phyloP scores from a whole-genome alignment of 2,888 invertebrate genomes.

The Rhingia campestris region DNA sequence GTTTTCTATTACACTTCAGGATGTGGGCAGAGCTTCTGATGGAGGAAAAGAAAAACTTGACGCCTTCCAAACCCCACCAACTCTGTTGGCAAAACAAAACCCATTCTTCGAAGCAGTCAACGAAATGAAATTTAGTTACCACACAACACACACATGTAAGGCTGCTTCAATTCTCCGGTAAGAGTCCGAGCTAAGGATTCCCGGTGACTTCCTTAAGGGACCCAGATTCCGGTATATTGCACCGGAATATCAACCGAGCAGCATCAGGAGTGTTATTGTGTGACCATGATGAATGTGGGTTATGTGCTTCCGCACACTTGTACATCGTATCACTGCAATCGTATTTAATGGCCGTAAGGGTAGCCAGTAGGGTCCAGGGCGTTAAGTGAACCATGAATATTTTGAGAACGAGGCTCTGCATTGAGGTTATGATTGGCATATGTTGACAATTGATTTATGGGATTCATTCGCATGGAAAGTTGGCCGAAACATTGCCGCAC shows the following conservation, averaged over 20 bases:
- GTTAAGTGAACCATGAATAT: constrained; percentile 58
- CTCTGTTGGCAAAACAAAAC: constrained; percentile 37
- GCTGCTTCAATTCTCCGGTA: neutral
- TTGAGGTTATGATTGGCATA: constrained; percentile 66
- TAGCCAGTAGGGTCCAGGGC: constrained; percentile 2
- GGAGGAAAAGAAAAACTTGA: constrained; percentile 3
- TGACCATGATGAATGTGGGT: constrained; percentile 39
- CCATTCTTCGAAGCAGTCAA: constrained; percentile 28
- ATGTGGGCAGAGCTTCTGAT: constrained; percentile 15
- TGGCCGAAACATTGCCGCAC: constrained; percentile 20
- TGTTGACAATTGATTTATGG: constrained; percentile 66
- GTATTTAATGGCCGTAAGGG: constrained; percentile 19
- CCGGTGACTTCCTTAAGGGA: constrained; percentile 39
- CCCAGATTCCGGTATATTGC: constrained; percentile 8
- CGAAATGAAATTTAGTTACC: constrained; percentile 28
- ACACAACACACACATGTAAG: neutral
- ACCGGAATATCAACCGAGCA: constrained; percentile 13
- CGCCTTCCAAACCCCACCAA: neutral
- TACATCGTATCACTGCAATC: neutral
- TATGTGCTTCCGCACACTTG: constrained; percentile 1
- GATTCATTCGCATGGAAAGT: constrained; percentile 49
- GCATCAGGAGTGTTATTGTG: constrained; percentile 33
- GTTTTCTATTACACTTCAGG: constrained; percentile 32
- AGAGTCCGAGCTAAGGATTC: constrained; percentile 12
- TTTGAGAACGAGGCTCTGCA: constrained; percentile 22